Evolutionary conservation across 2,888 invertebrate species (phyloP).

Genomic region (Hymenopus coronatus): DNA sequence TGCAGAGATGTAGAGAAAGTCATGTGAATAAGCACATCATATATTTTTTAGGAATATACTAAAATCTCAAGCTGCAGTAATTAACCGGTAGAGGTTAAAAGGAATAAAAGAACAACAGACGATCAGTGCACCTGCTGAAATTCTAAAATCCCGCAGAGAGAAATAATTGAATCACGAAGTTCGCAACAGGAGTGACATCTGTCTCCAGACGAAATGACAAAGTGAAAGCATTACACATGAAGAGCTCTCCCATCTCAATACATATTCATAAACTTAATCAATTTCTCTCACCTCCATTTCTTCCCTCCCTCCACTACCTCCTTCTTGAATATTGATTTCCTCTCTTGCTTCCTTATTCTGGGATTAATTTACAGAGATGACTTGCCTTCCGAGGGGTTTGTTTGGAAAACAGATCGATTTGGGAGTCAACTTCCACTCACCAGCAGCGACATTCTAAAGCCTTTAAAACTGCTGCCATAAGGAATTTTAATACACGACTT

Average conservation of each 20-base stretch:
- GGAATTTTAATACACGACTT: too few relatives aligned
- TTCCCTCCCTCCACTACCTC: background rate
- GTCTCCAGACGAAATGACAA: background rate
- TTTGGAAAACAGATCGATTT: background rate
- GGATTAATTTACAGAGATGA: slow-evolving; percentile 8
- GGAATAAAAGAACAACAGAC: background rate
- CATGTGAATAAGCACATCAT: too few relatives aligned
- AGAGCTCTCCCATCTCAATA: background rate
- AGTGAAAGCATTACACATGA: background rate
- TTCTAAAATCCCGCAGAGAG: background rate
- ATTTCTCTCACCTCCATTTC: slow-evolving; percentile 19
- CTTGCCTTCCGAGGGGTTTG: background rate
- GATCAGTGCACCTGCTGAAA: background rate
- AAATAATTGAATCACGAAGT: background rate
- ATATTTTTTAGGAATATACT: too few relatives aligned
- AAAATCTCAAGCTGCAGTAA: too few relatives aligned
- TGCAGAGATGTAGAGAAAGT: too few relatives aligned
- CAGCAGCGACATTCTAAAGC: background rate
- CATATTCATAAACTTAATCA: slow-evolving; percentile 30
- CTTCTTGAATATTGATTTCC: slow-evolving; percentile 16
- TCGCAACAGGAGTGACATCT: background rate
- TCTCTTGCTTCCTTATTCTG: background rate
- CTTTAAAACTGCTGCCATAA: too few relatives aligned
- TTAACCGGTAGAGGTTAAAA: background rate
- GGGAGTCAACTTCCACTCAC: background rate